Conservation (phyloP, 2,888 invertebrate genomes). For the Chrysolina oricalcia region DNA sequence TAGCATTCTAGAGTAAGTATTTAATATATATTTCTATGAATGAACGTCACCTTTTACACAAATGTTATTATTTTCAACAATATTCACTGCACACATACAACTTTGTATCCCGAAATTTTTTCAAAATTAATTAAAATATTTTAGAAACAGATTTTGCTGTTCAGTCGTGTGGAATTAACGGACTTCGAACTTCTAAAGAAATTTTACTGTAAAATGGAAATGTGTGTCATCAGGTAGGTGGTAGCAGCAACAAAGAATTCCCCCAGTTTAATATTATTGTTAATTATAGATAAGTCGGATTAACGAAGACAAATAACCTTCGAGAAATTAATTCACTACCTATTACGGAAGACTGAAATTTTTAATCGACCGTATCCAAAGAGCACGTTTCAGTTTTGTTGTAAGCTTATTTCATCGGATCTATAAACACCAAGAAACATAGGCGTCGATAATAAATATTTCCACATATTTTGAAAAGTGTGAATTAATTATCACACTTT, state of each 20-base stretch:
- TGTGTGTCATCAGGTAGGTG: neutral
- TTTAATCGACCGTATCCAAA: conserved; percentile 25
- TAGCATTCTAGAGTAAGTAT: no score
- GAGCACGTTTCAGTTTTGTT: conserved; percentile 3
- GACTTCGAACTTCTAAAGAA: neutral
- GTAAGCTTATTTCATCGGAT: neutral
- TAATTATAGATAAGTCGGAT: conserved; percentile 5
- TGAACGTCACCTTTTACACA: no score
- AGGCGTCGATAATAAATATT: neutral
- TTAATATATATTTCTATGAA: no score
- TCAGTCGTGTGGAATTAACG: no score
- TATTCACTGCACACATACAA: no score
- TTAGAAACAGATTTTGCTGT: no score
- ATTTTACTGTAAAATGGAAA: neutral
- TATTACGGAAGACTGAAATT: conserved; percentile 12
- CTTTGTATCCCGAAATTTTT: no score
- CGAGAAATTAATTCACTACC: conserved; percentile 17
- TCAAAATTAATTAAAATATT: no score
- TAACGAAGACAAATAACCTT: conserved; percentile 17
- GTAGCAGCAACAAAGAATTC: neutral
- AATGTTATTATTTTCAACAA: no score
- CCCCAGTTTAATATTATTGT: neutral
- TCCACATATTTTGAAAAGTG: no score
- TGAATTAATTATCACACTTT: no score
- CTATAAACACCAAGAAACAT: neutral